phyloP scores from a whole-genome alignment of 1,140 invertebrate genomes.

The Marisa cornuarietis region DNA sequence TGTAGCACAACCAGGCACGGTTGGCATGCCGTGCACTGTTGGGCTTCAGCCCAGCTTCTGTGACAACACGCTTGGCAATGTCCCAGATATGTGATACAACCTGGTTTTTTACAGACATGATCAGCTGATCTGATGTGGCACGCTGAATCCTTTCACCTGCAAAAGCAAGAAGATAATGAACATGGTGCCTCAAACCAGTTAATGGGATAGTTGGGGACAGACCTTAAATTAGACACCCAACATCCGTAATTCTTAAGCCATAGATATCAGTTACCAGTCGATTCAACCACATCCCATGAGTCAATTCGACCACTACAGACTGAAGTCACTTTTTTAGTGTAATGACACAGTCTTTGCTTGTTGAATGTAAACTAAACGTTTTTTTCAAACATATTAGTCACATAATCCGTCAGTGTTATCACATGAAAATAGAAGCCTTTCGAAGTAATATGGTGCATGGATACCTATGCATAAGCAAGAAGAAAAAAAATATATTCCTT shows the following conservation, averaged over 20 bases:
- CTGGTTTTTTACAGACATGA: constrained; percentile 13
- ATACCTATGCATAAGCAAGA: too few relatives aligned
- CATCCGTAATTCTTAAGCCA: not conserved
- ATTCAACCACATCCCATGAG: not conserved
- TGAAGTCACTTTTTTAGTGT: too few relatives aligned
- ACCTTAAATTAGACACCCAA: not conserved
- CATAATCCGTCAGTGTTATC: too few relatives aligned
- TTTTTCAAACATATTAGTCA: too few relatives aligned
- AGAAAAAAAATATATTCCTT: too few relatives aligned
- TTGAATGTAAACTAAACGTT: too few relatives aligned
- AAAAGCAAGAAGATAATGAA: not conserved
- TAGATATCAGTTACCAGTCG: not conserved
- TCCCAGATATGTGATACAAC: constrained; percentile 18
- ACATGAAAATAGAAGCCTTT: too few relatives aligned
- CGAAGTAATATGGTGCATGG: too few relatives aligned
- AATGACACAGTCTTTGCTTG: too few relatives aligned
- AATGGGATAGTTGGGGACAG: not conserved
- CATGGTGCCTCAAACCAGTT: not conserved
- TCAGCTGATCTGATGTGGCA: not conserved
- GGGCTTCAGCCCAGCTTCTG: not conserved
- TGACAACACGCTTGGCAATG: constrained; percentile 9
- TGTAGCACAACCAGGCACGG: constrained; percentile 18
- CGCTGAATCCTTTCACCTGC: not conserved
- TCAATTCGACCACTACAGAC: not conserved
- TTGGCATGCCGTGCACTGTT: constrained; percentile 12